Evolutionary conservation across 1,140 invertebrate genomes (phyloP).

Genomic region (Apis laboriosa): DNA sequence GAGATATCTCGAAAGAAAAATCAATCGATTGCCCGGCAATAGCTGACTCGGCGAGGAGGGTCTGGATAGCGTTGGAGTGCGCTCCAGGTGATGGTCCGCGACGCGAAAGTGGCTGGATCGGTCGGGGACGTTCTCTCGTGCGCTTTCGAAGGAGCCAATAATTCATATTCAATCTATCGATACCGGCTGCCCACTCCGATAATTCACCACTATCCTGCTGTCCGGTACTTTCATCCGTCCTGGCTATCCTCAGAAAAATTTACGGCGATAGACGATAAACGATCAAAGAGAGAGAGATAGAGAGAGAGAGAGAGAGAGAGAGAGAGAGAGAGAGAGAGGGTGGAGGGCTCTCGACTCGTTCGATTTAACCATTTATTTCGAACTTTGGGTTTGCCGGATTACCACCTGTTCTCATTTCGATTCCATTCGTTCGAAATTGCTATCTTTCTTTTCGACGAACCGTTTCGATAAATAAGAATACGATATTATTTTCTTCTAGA

Average conservation of each 20-base stretch:
- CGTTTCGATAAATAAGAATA: no score
- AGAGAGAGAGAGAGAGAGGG: no score
- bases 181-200: conserved; percentile 17
- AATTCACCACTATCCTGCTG: conserved; percentile 31
- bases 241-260: conserved; percentile 20
- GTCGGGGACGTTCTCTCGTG: neutral
- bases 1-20: neutral
- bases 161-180: conserved; percentile 43
- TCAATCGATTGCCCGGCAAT: neutral
- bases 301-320: no score
- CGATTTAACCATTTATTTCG: no score
- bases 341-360: neutral
- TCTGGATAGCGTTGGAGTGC: neutral
- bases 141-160: conserved; percentile 6
- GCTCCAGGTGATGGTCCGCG: conserved; percentile 11
- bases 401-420: no score
- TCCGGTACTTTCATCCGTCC: conserved; percentile 36
- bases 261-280: neutral
- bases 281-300: neutral
- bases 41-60: neutral
- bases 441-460: no score
- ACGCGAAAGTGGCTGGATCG: conserved; percentile 5
- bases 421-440: no score
- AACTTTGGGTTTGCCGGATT: no score
- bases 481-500: no score